These are phyloP conservation scores for Troides oblongomaculatus DNA, from an alignment of 2,888 invertebrate species.

Conservation along the genomic window DNA sequence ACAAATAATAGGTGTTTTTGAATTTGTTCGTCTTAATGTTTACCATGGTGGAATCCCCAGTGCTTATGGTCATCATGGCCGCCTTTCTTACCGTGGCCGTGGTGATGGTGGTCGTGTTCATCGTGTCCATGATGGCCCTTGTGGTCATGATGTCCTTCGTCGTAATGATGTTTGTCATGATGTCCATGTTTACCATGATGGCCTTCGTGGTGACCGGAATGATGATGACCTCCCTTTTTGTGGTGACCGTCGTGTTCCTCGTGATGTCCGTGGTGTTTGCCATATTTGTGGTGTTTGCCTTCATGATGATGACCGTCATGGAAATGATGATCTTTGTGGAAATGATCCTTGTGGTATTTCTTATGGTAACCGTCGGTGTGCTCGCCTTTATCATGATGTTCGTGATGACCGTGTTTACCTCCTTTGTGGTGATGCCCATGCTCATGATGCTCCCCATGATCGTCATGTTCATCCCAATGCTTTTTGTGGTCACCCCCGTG, in stretches of 20 bases:
- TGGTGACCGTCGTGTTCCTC: constrained; percentile 87
- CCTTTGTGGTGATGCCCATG: constrained; percentile 88
- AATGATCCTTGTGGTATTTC: constrained; percentile 92
- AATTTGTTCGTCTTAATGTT: constrained; percentile 83
- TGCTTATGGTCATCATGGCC: constrained; percentile 86
- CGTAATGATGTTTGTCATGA: constrained; percentile 89
- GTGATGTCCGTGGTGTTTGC: constrained; percentile 86
- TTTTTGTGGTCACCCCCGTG: constrained; percentile 89
- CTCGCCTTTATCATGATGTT: constrained; percentile 91
- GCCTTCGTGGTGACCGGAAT: constrained; percentile 87
- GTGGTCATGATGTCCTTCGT: constrained; percentile 88
- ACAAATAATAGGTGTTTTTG: constrained; percentile 34
- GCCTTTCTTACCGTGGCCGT: constrained; percentile 88
- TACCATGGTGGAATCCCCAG: constrained; percentile 85
- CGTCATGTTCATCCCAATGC: constrained; percentile 87
- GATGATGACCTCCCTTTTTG: constrained; percentile 89
- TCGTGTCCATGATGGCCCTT: constrained; percentile 90
- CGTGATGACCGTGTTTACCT: constrained; percentile 89
- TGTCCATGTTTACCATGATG: constrained; percentile 90
- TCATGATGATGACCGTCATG: constrained; percentile 92
- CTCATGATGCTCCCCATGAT: constrained; percentile 88
- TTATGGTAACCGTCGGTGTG: constrained; percentile 90
- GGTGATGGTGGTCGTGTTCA: constrained; percentile 85
- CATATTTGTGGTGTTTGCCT: constrained; percentile 90
- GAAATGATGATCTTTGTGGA: constrained; percentile 92